Evolutionary conservation across 2,888 invertebrate genomes (phyloP), one percentile per base, ranked within the genome.

Genomic region (Merodon equestris): DNA sequence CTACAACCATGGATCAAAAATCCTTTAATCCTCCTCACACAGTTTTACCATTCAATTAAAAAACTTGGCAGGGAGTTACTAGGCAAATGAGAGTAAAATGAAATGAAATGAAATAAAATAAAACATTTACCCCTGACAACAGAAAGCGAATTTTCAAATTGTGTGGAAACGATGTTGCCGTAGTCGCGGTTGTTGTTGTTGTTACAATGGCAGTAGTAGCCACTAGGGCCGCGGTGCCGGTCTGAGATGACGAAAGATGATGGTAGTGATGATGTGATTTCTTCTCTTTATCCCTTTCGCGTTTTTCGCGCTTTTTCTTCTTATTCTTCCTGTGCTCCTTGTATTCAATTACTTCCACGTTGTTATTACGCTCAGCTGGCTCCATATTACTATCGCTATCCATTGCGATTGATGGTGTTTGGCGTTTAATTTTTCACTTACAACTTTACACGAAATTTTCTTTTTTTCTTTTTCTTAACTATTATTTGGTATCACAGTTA

Each of bases 71-170:
- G 27, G 27, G 27, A 27, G 7, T 27, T 27, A 27, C n/a, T n/a
- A n/a, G 2, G 27, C 27, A 27, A 2, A 27, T 27, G 7, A 7
- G 27, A 27, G n/a, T n/a, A n/a, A n/a, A n/a, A n/a, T n/a, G n/a
- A n/a, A n/a, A n/a, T n/a, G n/a, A n/a, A n/a, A n/a, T n/a, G n/a
- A n/a, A n/a, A n/a, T n/a, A n/a, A 27, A 27, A 27, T 27, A 63
- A 53, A n/a, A n/a, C n/a, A 81, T 61, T 77, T 88, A 88, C 88
- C 87, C 87, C 87, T 83, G 87, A 87, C 82, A 88, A 85, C 73
- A 88, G 86, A 85, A 88, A 88, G 82, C 88, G 88, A 84, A 88
- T 88, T 86, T 88, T 88, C 82, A 88, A 86, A 85, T 88, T 88
- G 83, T 88, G 88, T 83, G 88, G 88, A 86, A 87, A 88, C 66